A percentile compares a stretch with the other conserved stretches of the same genome.
Conservation (phyloP, 2,797 vertebrate species). For the Lycodopsis pacificus region DNA sequence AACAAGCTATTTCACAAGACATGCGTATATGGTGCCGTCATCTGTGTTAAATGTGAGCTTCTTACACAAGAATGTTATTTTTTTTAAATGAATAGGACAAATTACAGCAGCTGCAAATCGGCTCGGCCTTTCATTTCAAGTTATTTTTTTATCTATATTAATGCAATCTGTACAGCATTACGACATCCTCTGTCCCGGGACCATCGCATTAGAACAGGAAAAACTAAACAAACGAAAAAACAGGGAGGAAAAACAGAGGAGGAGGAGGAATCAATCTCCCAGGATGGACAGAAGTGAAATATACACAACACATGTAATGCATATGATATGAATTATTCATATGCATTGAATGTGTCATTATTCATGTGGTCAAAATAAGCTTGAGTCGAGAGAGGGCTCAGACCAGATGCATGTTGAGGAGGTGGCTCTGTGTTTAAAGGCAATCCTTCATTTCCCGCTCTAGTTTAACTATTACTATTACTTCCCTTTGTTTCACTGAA, state of each 20-base stretch:
- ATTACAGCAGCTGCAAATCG: background rate
- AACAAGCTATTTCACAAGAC: background rate
- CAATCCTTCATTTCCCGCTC: background rate
- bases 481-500: slow-evolving; percentile 5
- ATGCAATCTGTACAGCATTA: background rate
- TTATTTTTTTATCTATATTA: background rate
- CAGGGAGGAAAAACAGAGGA: too few species aligned
- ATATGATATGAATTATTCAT: background rate
- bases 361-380: background rate
- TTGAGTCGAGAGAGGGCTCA: background rate
- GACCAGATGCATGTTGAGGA: background rate
- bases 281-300: background rate
- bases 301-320: background rate
- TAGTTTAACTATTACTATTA: background rate
- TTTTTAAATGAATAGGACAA: background rate
- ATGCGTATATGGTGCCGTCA: fast-evolving
- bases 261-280: too few species aligned
- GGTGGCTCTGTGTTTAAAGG: background rate
- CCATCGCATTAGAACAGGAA: background rate
- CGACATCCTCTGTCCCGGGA: background rate
- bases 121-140: background rate
- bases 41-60: background rate
- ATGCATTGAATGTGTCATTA: background rate
- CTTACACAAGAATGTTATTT: background rate
- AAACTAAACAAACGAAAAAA: background rate